Percentiles rank a stretch among this genome's conserved stretches.
Conservation (phyloP, 2,113 vertebrate genomes). For the Oncorhynchus clarkii region DNA sequence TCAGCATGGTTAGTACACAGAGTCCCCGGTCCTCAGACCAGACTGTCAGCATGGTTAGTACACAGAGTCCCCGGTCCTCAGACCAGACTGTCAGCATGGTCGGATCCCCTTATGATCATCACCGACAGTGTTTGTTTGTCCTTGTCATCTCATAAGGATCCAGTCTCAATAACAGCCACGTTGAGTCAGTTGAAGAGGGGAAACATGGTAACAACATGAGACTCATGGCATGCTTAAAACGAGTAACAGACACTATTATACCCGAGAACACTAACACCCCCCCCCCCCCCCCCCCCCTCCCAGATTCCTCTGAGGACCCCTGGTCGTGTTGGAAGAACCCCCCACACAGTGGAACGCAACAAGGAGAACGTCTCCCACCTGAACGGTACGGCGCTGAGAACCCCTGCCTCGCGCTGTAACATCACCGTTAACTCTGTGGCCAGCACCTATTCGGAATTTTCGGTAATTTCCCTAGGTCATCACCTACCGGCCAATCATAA, state of each 20-base stretch:
- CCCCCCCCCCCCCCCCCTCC: background rate
- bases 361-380: constrained; percentile 86
- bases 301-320: constrained; percentile 55
- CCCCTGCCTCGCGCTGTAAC: constrained; percentile 77
- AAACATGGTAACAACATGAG: too few species aligned
- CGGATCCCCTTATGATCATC: too few species aligned
- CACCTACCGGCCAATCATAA: background rate
- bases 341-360: constrained; percentile 74
- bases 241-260: too few species aligned
- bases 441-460: constrained; percentile 94
- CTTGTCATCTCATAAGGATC: too few species aligned
- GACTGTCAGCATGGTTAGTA: constrained; percentile 82
- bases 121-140: too few species aligned
- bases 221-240: too few species aligned
- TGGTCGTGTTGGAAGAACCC: constrained; percentile 57
- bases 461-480: constrained; percentile 78
- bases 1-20: background rate
- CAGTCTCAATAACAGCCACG: too few species aligned
- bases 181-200: too few species aligned
- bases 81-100: too few species aligned
- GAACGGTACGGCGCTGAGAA: constrained; percentile 72
- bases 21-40: constrained; percentile 72
- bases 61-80: too few species aligned
- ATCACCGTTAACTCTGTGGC: constrained; percentile 85
- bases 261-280: too few species aligned